Base-by-base conservation (phyloP, 35 echinoderm and acorn worm species). In the Amphiura filiformis region DNA sequence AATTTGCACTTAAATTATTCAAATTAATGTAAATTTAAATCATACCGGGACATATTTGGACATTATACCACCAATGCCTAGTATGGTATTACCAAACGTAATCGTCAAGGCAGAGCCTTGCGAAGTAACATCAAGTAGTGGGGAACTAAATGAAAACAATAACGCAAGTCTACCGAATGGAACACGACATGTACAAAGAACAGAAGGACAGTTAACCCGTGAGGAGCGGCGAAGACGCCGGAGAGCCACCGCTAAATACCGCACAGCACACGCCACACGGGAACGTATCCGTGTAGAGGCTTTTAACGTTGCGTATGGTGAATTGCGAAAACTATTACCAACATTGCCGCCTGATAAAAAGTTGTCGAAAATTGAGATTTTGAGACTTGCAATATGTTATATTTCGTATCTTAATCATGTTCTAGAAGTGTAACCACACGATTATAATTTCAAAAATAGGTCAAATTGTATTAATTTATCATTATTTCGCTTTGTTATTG, bases 351-450 rank as follows among this genome's bases (percentile, higher is more conserved):
- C 96, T 34, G 92, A 94, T 41, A 98, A 98, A 33, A 98, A 98
- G 40, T 77, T 97, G 23, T 97, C 92, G 17, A 94, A 98, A 65
- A 98, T 98, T 82, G 96, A 98, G 57, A 98, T 98, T 80, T 61
- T 98, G 22, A 76, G 96, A 87, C 82, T 97, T 31, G 96, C 92
- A 3, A 97, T 94, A 37, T 97, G 92, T 86, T 97, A 97, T 88
- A 97, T 97, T 65, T 94, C 95, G 11, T 97, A 97, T 80, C 80
- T 97, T 30, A 97, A 97, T 39, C 95, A 97, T 34, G 95, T 97
- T 20, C 77, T 97, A 39, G 95, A 97, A 76, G 87, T 90, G 84
- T 94, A 39, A 87, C 37, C 1, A n/a, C n/a, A n/a, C n/a, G n/a
- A n/a, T n/a, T n/a, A n/a, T n/a, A n/a, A n/a, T n/a, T n/a, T n/a